phyloP scores from a whole-genome alignment of 2,888 invertebrate species.

The Machimus rusticus region DNA sequence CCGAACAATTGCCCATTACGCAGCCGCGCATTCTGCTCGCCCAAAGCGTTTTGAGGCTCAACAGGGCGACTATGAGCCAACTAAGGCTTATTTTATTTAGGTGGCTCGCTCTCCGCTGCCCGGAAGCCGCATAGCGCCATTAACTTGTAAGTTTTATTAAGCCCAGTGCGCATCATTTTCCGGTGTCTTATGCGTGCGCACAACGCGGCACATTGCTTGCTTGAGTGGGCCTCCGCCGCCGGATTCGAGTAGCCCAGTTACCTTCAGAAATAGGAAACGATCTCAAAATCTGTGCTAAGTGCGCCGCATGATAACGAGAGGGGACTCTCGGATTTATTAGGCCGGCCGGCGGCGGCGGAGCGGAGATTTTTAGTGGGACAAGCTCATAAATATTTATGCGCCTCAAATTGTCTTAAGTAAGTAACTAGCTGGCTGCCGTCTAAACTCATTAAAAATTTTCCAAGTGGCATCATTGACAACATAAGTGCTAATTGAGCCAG shows the following conservation, averaged over 20 bases:
- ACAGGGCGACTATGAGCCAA: neutral
- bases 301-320: neutral
- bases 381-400: constrained; percentile 12
- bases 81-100: neutral
- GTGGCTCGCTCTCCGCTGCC: neutral
- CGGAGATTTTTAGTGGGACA: neutral
- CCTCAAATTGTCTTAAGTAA: constrained; percentile 7
- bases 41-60: neutral
- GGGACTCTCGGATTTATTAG: neutral
- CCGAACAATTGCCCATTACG: constrained; percentile 26
- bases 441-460: constrained; percentile 24
- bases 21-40: neutral
- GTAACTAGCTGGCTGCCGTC: constrained; percentile 1
- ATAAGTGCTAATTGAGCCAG: neutral
- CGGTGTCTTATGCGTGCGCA: neutral
- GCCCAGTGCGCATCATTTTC: neutral
- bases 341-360: neutral
- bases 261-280: neutral
- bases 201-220: too few species aligned
- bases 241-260: neutral
- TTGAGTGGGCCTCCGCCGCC: neutral
- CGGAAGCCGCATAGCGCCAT: constrained; percentile 14
- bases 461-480: neutral
- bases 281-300: constrained; percentile 11
- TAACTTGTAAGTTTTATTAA: constrained; percentile 20